Evolutionary conservation across 2,888 invertebrate species (phyloP).

Genomic region (Homarus gammarus): DNA sequence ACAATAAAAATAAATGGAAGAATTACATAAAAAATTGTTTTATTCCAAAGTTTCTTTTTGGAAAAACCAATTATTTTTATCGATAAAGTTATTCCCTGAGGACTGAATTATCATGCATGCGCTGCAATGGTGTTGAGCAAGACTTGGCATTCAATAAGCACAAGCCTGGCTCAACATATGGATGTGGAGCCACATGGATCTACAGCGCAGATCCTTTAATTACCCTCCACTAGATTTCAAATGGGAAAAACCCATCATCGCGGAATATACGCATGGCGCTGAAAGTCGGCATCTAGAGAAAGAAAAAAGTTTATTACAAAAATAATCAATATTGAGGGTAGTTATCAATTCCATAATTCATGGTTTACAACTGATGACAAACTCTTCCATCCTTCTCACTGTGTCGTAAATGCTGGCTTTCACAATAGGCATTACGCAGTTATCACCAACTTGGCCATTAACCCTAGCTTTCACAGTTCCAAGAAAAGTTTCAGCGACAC

Average conservation of each 20-base stretch:
- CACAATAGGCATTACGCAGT: constrained; percentile 21
- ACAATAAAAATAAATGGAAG: background rate
- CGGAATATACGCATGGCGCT: constrained; percentile 55
- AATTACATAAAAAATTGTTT: background rate
- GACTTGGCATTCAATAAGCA: constrained; percentile 42
- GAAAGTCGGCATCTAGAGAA: constrained; percentile 16
- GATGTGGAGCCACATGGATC: constrained; percentile 46
- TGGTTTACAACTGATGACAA: background rate
- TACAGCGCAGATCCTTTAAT: constrained; percentile 66
- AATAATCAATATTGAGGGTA: background rate
- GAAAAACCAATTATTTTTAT: too few relatives aligned
- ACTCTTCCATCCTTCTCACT: background rate
- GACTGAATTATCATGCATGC: constrained; percentile 52
- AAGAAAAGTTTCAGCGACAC: background rate
- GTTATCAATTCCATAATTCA: background rate
- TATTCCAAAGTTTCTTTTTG: background rate
- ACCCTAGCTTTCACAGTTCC: constrained; percentile 47
- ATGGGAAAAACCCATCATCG: constrained; percentile 46
- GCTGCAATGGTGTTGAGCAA: constrained; percentile 66
- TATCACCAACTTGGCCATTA: constrained; percentile 48
- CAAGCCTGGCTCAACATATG: constrained; percentile 70
- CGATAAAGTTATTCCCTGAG: constrained; percentile 32
- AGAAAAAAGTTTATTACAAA: background rate
- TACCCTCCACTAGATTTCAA: constrained; percentile 40
- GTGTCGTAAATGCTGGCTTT: constrained; percentile 24